Percentiles rank a stretch among this genome's conserved stretches.
phyloP scores from a whole-genome alignment of 2,113 vertebrate species.

The Daubentonia madagascariensis region DNA sequence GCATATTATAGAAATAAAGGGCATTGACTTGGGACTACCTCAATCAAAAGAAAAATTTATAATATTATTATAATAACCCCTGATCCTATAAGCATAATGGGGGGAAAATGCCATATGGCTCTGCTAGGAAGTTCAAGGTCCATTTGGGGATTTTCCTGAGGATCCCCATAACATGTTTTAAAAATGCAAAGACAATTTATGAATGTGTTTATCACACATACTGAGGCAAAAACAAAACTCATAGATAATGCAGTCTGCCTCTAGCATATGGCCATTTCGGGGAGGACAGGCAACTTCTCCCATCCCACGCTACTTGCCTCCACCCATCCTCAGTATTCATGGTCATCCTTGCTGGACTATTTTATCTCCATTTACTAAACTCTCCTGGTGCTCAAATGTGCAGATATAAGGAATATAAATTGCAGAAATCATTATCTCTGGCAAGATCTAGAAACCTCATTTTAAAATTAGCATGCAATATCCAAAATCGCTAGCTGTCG shows the following conservation, averaged over 20 bases:
- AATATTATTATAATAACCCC: background rate
- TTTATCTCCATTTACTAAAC: background rate
- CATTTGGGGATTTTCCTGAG: background rate
- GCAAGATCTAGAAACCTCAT: background rate
- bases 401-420: background rate
- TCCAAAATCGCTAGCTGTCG: background rate
- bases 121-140: background rate
- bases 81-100: background rate
- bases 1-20: background rate
- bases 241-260: background rate
- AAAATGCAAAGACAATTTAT: slow-evolving; percentile 32
- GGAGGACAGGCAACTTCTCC: background rate
- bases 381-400: background rate
- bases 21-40: background rate
- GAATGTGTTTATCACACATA: background rate
- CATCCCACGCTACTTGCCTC: background rate
- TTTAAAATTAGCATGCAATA: background rate
- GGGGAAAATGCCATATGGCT: background rate
- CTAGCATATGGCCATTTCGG: background rate
- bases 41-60: background rate
- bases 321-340: no score
- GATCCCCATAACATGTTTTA: background rate
- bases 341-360: background rate
- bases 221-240: background rate
- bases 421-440: background rate